These are phyloP conservation scores for Tenthredo notha DNA, from an alignment of 2,888 invertebrate species.

Conservation along the genomic window DNA sequence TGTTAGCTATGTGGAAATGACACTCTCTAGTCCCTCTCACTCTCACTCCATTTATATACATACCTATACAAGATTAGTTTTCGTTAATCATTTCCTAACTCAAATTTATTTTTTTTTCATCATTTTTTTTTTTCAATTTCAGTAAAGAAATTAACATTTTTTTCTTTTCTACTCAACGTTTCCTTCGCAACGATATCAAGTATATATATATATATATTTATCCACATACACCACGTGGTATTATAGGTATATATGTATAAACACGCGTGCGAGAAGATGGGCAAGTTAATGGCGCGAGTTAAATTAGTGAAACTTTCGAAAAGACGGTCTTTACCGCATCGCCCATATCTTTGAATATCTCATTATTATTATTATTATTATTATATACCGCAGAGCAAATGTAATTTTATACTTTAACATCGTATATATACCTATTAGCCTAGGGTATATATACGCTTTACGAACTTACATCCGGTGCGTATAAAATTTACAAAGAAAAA, in stretches of 20 bases:
- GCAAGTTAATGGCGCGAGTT: conserved; percentile 3
- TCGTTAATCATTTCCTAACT: not conserved
- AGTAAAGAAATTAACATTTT: not conserved
- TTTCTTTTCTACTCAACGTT: not conserved
- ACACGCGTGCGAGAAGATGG: not conserved
- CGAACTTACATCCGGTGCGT: conserved; percentile 4
- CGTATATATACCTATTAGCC: not conserved
- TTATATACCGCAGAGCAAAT: not conserved
- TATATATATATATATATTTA: not conserved
- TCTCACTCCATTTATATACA: not conserved
- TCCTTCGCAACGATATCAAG: not conserved
- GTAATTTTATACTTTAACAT: not conserved
- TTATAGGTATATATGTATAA: not conserved
- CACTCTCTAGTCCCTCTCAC: not conserved
- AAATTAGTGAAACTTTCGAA: conserved; percentile 11
- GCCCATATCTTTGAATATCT: not conserved
- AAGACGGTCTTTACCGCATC: not conserved
- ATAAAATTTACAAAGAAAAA: not conserved
- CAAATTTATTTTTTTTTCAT: not conserved
- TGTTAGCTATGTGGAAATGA: conserved; percentile 12
- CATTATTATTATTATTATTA: conserved; percentile 36
- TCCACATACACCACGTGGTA: not conserved
- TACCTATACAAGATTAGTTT: not conserved
- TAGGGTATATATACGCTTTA: not conserved
- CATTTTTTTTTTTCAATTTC: not conserved